Evolutionary conservation across 2,797 vertebrate species (phyloP).

Genomic region (Rhinoraja longicauda): DNA sequence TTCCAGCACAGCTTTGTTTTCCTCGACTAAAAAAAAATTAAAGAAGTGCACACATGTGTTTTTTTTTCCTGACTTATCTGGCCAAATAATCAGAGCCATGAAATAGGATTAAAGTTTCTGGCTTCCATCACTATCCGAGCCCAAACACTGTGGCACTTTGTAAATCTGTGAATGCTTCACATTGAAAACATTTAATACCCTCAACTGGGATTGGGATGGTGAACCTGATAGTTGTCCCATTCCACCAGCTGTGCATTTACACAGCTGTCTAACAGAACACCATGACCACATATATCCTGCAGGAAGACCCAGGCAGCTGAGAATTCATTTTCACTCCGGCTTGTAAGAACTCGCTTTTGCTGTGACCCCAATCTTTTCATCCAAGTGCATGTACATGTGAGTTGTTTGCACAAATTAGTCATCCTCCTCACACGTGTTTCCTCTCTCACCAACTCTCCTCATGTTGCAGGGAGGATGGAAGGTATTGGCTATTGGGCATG

Average conservation of each 20-base stretch:
- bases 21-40: conserved; percentile 33
- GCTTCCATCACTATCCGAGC: conserved; percentile 35
- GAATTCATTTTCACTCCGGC: conserved; percentile 24
- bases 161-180: conserved; percentile 38
- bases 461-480: background rate
- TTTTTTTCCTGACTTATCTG: conserved; percentile 39
- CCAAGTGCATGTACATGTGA: background rate
- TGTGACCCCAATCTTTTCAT: background rate
- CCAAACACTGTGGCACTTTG: conserved; percentile 39
- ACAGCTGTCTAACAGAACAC: conserved; percentile 37
- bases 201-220: conserved; percentile 37
- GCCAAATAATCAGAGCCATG: conserved; percentile 39
- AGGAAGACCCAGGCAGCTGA: conserved; percentile 37
- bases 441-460: background rate
- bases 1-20: conserved; percentile 36
- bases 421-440: background rate
- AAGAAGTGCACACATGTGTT: conserved; percentile 37
- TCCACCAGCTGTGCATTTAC: conserved; percentile 38
- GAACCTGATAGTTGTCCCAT: conserved; percentile 38
- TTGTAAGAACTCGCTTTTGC: background rate
- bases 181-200: conserved; percentile 33
- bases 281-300: conserved; percentile 35
- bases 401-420: background rate
- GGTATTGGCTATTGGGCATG: background rate
- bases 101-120: conserved; percentile 39